These are phyloP conservation scores for Albula glossodonta DNA, from an alignment of 2,113 vertebrate species.

Conservation along the genomic window DNA sequence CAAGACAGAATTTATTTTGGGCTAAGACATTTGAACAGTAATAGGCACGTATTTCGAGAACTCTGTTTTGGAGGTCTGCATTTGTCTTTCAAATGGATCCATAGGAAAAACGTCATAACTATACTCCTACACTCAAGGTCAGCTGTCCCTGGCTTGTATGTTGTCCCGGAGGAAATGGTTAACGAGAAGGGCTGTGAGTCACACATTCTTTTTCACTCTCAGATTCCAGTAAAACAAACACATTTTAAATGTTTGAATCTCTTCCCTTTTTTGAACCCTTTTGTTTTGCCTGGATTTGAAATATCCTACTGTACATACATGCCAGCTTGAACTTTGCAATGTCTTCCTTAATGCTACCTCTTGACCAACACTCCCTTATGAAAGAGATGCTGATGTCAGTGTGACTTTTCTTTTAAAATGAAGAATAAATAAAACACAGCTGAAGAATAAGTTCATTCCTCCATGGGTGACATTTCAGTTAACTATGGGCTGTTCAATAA, in stretches of 20 bases:
- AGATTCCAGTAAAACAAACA: not conserved
- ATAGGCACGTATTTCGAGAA: not conserved
- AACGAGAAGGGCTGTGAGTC: not conserved
- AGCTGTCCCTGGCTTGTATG: not conserved
- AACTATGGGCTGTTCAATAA: not conserved
- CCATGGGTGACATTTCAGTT: conserved; percentile 33
- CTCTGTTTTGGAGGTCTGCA: conserved; percentile 1
- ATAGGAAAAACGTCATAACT: not conserved
- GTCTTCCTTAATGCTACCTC: not conserved
- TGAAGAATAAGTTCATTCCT: not conserved
- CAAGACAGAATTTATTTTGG: not conserved
- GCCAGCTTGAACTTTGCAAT: not conserved
- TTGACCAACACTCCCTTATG: no score
- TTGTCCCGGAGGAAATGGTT: not conserved
- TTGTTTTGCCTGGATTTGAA: not conserved
- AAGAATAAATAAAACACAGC: no score
- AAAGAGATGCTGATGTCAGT: no score
- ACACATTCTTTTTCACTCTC: not conserved
- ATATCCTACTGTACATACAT: not conserved
- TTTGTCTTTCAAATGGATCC: not conserved
- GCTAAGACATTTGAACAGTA: not conserved
- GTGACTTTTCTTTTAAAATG: no score
- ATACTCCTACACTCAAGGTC: not conserved
- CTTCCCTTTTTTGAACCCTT: not conserved
- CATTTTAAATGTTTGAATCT: not conserved